Evolutionary conservation across 2,113 vertebrate species (phyloP).

Genomic region (Anguilla rostrata): DNA sequence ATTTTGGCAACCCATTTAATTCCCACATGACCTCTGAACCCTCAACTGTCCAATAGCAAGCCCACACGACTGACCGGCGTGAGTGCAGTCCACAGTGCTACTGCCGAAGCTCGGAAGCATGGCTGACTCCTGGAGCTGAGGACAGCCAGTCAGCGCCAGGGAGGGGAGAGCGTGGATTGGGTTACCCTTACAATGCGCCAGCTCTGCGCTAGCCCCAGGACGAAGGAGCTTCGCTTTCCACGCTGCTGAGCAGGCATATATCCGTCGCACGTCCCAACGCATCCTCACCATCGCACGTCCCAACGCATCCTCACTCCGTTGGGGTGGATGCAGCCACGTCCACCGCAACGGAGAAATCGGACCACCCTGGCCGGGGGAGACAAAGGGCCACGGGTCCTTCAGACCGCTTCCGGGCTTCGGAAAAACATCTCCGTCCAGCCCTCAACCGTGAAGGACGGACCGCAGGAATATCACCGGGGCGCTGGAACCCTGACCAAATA

Average conservation of each 20-base stretch:
- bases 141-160: not conserved
- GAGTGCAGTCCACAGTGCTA: not conserved
- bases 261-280: not conserved
- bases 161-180: not conserved
- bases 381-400: not conserved
- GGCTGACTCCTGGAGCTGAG: not conserved
- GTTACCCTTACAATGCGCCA: slow-evolving; percentile 19
- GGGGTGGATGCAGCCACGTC: too few species aligned
- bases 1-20: not conserved
- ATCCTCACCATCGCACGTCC: not conserved
- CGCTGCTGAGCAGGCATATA: not conserved
- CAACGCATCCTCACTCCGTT: too few species aligned
- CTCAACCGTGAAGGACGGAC: not conserved
- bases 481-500: not conserved
- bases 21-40: not conserved
- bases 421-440: not conserved
- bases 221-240: not conserved
- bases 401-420: not conserved
- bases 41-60: not conserved
- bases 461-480: not conserved
- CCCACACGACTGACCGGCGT: not conserved
- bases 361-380: not conserved
- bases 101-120: not conserved
- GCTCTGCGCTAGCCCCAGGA: not conserved
- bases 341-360: not conserved